Evolutionary conservation across 1,140 invertebrate species (phyloP), one percentile per base, ranked within the genome.

Genomic region (Zophobas atratus): DNA sequence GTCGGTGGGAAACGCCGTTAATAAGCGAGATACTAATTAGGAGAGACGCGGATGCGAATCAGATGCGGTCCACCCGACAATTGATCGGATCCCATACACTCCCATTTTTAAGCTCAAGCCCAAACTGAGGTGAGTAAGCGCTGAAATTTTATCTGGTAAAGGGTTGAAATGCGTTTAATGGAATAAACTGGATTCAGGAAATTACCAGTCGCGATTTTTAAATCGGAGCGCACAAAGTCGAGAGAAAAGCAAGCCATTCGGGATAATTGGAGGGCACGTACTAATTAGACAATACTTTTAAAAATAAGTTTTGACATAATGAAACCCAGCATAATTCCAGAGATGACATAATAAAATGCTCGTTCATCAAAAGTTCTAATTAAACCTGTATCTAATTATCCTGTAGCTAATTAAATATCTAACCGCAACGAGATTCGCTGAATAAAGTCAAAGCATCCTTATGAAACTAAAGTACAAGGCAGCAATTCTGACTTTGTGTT

Each of bases 321-420:
- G 80, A 79, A 81, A 77, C 80, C 76, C 76, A 70, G 77, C 53
- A 75, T 79, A 77, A 79, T 56, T 74, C 71, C 75, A 35, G 77
- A 46, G 71, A 77, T 79, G 77, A 77, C 80, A 79, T 79, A 79
- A 79, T 79, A 81, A 81, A 81, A 81, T 75, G 80, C 80, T 78
- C 71, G 78, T 81, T 83, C 80, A 81, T 81, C 81, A 82, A 83
- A 83, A 83, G 80, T 82, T 81, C 79, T 84, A 84, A 84, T 84
- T 84, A 84, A 81, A 82, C 80, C 80, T 83, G 82, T 84, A 83
- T 82, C 83, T 84, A 84, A 84, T 84, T 84, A 84, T 83, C 82
- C 81, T 78, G 76, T 75, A 81, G 83, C 83, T 84, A 84, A 84
- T 83, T 84, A 82, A 84, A 84, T 84, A 83, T 82, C 80, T 82